These are phyloP conservation scores for Hesperia comma DNA, from an alignment of 2,888 invertebrate genomes.

Conservation along the genomic window DNA sequence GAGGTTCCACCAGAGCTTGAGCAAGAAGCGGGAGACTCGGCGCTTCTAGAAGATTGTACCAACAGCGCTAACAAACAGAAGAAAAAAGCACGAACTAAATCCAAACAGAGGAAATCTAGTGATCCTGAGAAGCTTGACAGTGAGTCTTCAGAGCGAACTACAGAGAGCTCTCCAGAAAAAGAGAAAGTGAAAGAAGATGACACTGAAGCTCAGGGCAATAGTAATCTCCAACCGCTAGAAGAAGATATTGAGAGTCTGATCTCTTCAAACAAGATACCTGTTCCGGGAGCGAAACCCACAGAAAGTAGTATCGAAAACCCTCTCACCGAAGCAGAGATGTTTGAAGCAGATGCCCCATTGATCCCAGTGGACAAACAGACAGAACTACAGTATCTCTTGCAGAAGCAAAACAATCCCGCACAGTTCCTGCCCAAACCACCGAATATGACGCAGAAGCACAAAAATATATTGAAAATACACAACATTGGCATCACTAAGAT, in stretches of 20 bases:
- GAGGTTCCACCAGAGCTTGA: constrained; percentile 85
- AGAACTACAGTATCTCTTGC: constrained; percentile 74
- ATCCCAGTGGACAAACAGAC: constrained; percentile 76
- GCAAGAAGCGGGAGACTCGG: constrained; percentile 69
- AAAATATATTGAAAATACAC: constrained; percentile 68
- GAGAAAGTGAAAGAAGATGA: constrained; percentile 54
- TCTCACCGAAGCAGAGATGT: constrained; percentile 62
- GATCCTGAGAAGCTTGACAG: constrained; percentile 69
- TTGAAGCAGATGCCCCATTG: constrained; percentile 63
- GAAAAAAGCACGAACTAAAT: constrained; percentile 72
- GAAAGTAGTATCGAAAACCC: constrained; percentile 60
- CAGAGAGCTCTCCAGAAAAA: constrained; percentile 69
- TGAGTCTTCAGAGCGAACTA: constrained; percentile 67
- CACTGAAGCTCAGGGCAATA: constrained; percentile 36
- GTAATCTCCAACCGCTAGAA: constrained; percentile 57
- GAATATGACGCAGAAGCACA: constrained; percentile 70
- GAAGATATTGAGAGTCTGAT: constrained; percentile 81
- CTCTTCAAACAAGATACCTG: constrained; percentile 77
- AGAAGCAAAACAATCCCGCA: constrained; percentile 79
- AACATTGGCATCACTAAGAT: constrained; percentile 68
- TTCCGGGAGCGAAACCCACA: constrained; percentile 64
- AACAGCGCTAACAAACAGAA: constrained; percentile 63
- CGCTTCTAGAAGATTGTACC: constrained; percentile 56
- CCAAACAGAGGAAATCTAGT: constrained; percentile 69
- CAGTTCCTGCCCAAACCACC: constrained; percentile 69